phyloP scores from a whole-genome alignment of 1,140 invertebrate species.

The Macrobrachium nipponense region DNA sequence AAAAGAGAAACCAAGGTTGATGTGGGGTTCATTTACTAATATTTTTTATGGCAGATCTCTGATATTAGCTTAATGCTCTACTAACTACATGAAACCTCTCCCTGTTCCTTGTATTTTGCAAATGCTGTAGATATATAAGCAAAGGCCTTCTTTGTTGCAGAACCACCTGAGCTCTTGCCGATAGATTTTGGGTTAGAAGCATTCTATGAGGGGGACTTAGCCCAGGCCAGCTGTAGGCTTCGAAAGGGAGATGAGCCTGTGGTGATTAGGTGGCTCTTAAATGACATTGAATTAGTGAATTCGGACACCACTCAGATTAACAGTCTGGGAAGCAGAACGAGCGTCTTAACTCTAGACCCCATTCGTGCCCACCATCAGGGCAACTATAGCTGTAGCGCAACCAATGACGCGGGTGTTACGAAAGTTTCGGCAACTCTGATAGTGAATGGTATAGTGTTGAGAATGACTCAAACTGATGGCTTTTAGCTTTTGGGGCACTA shows the following conservation, averaged over 20 bases:
- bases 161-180: slow-evolving; percentile 58
- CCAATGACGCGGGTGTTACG: slow-evolving; percentile 74
- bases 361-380: slow-evolving; percentile 65
- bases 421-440: slow-evolving; percentile 55
- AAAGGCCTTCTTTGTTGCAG: slow-evolving; percentile 50
- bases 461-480: neutral
- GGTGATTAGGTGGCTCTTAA: slow-evolving; percentile 82
- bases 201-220: slow-evolving; percentile 71
- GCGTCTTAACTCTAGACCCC: slow-evolving; percentile 64
- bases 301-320: slow-evolving; percentile 51
- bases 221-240: slow-evolving; percentile 81
- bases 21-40: slow-evolving; percentile 14
- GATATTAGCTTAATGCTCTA: neutral
- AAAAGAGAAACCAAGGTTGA: neutral
- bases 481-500: slow-evolving; percentile 15
- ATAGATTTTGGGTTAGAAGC: slow-evolving; percentile 61
- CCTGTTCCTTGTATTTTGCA: slow-evolving; percentile 41
- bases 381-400: slow-evolving; percentile 72
- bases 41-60: neutral
- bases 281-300: slow-evolving; percentile 70
- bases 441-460: slow-evolving; percentile 60
- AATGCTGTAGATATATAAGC: slow-evolving; percentile 6
- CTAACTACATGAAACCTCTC: slow-evolving; percentile 15
- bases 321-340: slow-evolving; percentile 54
- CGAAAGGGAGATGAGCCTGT: slow-evolving; percentile 86